Evolutionary conservation across 1,140 invertebrate genomes (phyloP), one percentile per base, ranked within the genome.

Genomic region (Cheumatopsyche charites): DNA sequence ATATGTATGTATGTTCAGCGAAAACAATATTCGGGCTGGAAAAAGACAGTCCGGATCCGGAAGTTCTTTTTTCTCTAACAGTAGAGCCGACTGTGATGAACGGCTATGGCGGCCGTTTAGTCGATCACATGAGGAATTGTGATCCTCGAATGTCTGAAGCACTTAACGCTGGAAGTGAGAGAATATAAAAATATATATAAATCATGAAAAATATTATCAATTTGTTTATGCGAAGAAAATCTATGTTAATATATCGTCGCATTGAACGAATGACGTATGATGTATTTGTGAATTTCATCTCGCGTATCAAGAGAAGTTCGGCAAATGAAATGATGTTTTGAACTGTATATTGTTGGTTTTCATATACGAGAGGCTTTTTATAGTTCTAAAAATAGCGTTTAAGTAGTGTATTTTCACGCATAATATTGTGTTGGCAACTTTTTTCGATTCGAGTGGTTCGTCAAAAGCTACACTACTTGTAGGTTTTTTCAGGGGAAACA

Each of bases 401-500:
- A 6, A 58, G 6, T 47, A 19, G 43, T 13, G 25, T 45, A 47
- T 47, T 66, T 66, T 66, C 43, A 42, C 23, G 47, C 47, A 19
- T 43, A 66, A 66, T 66, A 66, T 66, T 66, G 25, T 66, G 36
- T 66, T 66, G 63, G 47, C 63, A 47, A 43, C 13, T 36, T 42
- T 66, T 25, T 43, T 66, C 23, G 23, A 47, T 9, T 47, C 63
- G 26, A 66, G 63, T 66, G 63, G 63, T 43, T 66, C 47, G 63
- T 66, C 63, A 66, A 66, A 66, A 23, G 63, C 17, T 15, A 1
- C 23, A 47, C 63, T 47, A 19, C 17, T 63, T 25, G 25, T 13
- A 21, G n/a, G 62, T 45, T 63, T 63, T 66, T 21, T 23, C 29
- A 9, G 9, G 42, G 9, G 15, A 66, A 66, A 66, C 63, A 66